These are phyloP conservation scores for Cataglyphis livida DNA, from an alignment of 2,888 invertebrate species.

Conservation along the genomic window DNA sequence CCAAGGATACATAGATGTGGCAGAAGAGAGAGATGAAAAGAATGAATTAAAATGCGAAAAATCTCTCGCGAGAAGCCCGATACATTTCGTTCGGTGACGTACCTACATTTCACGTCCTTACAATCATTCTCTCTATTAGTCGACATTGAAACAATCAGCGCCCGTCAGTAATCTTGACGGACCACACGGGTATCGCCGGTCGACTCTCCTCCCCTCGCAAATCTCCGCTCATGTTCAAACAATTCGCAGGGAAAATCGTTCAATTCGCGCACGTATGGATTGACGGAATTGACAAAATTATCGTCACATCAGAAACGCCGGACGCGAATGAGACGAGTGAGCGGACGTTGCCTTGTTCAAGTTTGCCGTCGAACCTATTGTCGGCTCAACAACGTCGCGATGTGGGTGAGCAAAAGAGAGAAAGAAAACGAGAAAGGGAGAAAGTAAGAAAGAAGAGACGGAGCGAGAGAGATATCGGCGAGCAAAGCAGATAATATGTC, in stretches of 20 bases:
- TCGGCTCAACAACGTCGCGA: slow-evolving; percentile 38
- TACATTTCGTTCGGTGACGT: not conserved
- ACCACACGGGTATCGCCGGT: not conserved
- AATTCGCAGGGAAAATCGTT: slow-evolving; percentile 39
- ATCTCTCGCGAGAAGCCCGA: not conserved
- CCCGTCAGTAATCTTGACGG: slow-evolving; percentile 47
- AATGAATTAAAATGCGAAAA: slow-evolving; percentile 1
- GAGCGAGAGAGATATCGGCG: slow-evolving; percentile 28
- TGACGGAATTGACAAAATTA: slow-evolving; percentile 70
- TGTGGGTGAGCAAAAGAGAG: not conserved
- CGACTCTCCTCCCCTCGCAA: slow-evolving; percentile 12
- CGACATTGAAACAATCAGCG: slow-evolving; percentile 51
- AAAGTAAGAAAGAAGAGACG: slow-evolving; percentile 1
- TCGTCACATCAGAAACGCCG: slow-evolving; percentile 59
- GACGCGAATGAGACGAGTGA: slow-evolving; percentile 65
- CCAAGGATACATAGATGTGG: not conserved
- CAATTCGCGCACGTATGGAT: slow-evolving; percentile 25
- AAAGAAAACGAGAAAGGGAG: slow-evolving; percentile 33
- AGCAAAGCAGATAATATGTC: slow-evolving; percentile 64
- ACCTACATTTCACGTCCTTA: slow-evolving; percentile 27
- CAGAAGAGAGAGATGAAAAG: not conserved
- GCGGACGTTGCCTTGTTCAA: slow-evolving; percentile 67
- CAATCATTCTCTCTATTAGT: slow-evolving; percentile 37
- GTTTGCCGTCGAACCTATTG: slow-evolving; percentile 64
- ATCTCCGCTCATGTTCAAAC: slow-evolving; percentile 26